Conservation (phyloP, 2,113 vertebrate genomes). For the Cyprinodon variegatus region DNA sequence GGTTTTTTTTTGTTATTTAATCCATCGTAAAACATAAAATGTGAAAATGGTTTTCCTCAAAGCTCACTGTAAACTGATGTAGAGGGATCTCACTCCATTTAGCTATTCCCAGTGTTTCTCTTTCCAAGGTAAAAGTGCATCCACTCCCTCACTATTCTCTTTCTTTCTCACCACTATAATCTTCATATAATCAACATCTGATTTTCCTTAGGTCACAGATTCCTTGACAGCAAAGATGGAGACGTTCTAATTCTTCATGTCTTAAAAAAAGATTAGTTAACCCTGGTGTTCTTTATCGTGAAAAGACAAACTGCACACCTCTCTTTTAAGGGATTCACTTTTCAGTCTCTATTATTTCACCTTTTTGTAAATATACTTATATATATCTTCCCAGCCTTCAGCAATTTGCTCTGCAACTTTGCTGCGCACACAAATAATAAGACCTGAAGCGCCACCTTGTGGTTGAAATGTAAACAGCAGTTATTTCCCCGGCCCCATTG, state of each 20-base stretch:
- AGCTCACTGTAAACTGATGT: neutral
- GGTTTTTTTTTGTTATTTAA: no score
- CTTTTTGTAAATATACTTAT: neutral
- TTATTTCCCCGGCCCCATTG: neutral
- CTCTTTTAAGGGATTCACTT: neutral
- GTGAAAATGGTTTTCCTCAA: neutral
- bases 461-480: slow-evolving; percentile 39
- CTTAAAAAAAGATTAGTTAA: neutral
- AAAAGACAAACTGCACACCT: neutral
- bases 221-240: neutral
- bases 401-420: neutral
- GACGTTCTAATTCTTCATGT: slow-evolving; percentile 2
- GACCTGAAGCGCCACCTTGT: slow-evolving; percentile 56
- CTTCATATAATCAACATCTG: neutral
- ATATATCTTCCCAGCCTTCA: neutral
- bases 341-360: neutral
- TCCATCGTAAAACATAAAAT: no score
- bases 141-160: neutral
- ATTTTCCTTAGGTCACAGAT: neutral
- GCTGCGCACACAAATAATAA: slow-evolving; percentile 13
- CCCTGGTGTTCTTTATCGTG: no score
- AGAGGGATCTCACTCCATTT: neutral
- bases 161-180: neutral
- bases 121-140: neutral
- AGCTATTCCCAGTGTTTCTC: neutral